These are phyloP conservation scores for Carposina sasakii DNA, from an alignment of 1,140 invertebrate species.

Conservation along the genomic window DNA sequence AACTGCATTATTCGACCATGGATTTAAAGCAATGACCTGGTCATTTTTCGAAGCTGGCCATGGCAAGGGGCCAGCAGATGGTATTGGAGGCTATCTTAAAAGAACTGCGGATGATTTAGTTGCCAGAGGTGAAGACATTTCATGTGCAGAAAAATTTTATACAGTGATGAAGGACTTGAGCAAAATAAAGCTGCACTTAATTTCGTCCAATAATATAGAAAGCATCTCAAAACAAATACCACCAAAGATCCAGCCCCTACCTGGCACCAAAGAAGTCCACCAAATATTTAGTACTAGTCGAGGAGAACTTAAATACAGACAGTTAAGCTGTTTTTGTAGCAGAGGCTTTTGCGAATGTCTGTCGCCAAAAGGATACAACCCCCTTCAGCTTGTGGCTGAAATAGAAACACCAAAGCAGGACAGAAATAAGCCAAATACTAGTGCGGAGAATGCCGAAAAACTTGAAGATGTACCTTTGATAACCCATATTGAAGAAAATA, in stretches of 20 bases:
- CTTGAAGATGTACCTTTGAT: background rate
- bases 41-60: conserved; percentile 6
- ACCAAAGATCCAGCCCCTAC: background rate
- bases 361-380: background rate
- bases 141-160: background rate
- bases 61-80: no score
- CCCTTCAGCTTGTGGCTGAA: background rate
- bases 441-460: background rate
- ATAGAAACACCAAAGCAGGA: background rate
- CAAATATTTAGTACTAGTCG: background rate
- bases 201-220: background rate
- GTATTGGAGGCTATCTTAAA: conserved; percentile 1
- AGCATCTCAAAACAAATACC: background rate
- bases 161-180: background rate
- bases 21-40: conserved; percentile 3
- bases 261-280: conserved; percentile 5
- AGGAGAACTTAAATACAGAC: background rate
- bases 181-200: background rate
- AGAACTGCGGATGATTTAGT: conserved; percentile 2
- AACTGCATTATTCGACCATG: background rate
- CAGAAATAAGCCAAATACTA: background rate
- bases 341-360: conserved; percentile 2
- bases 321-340: conserved; percentile 6
- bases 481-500: background rate
- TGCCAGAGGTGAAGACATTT: background rate